Conservation (phyloP, 2,797 vertebrate species). For the Eurystomus glaucurus region DNA sequence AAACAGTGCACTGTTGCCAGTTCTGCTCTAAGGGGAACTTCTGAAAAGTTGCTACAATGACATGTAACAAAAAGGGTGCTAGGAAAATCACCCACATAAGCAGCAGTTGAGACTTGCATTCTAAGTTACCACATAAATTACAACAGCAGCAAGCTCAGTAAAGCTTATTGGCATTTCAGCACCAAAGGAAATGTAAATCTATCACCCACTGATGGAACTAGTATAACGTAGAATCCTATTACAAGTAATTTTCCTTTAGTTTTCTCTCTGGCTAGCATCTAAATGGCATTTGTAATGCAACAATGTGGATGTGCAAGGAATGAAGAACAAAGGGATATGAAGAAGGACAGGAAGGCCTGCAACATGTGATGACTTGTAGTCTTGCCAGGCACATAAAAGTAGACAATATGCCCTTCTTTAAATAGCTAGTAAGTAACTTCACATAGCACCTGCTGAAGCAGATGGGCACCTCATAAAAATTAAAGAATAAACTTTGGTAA, state of each 20-base stretch:
- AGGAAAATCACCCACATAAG: neutral
- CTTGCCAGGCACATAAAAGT: neutral
- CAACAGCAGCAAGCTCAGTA: neutral
- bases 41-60: neutral
- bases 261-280: neutral
- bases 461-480: neutral
- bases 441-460: neutral
- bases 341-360: neutral
- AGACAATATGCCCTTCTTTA: rapidly evolving
- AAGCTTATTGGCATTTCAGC: neutral
- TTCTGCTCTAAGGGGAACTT: neutral
- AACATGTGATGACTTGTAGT: neutral
- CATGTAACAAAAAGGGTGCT: rapidly evolving
- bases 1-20: neutral
- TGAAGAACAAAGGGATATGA: neutral
- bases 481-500: neutral
- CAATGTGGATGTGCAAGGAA: rapidly evolving
- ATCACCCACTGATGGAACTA: neutral
- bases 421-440: neutral
- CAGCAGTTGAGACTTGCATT: neutral
- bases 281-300: neutral
- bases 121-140: neutral
- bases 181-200: neutral
- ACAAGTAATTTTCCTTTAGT: neutral
- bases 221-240: neutral